Evolutionary conservation across 2,888 invertebrate genomes (phyloP).

Genomic region (Sphaerophoria rueppellii): DNA sequence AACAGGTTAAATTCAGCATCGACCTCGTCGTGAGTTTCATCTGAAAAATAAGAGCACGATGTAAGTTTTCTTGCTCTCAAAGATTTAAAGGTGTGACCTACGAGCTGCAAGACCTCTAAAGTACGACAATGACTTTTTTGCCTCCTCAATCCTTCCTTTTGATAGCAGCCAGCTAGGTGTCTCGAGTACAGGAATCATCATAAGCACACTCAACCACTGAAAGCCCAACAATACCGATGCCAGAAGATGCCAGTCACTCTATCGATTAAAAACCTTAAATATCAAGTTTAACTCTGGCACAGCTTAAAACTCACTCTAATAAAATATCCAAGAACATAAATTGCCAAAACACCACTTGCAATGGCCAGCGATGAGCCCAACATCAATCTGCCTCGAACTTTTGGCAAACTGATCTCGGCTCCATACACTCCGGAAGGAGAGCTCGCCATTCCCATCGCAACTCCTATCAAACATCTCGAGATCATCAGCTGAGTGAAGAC

Average conservation of each 20-base stretch:
- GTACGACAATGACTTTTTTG: slow-evolving; percentile 85
- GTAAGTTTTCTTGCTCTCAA: background rate
- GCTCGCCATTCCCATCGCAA: slow-evolving; percentile 80
- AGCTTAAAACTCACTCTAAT: slow-evolving; percentile 76
- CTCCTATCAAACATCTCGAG: slow-evolving; percentile 79
- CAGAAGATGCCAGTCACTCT: slow-evolving; percentile 80
- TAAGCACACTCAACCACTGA: slow-evolving; percentile 79
- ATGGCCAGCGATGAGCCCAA: slow-evolving; percentile 86
- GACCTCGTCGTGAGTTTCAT: slow-evolving; percentile 77
- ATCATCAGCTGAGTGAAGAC: slow-evolving; percentile 79
- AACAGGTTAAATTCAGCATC: slow-evolving; percentile 77
- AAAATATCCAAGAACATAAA: slow-evolving; percentile 85
- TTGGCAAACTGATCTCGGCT: slow-evolving; percentile 83
- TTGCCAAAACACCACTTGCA: slow-evolving; percentile 85
- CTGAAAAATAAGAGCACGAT: slow-evolving; percentile 65
- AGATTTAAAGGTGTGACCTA: background rate
- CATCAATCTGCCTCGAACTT: slow-evolving; percentile 86
- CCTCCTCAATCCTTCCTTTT: slow-evolving; percentile 84
- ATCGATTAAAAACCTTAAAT: background rate
- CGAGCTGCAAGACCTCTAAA: slow-evolving; percentile 83
- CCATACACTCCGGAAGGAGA: slow-evolving; percentile 81
- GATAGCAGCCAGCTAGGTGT: slow-evolving; percentile 87
- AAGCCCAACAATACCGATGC: slow-evolving; percentile 79
- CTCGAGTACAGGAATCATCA: slow-evolving; percentile 85
- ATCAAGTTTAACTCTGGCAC: background rate